phyloP scores from a whole-genome alignment of 92 coral and sea anemone species.

The Porites evermanni region DNA sequence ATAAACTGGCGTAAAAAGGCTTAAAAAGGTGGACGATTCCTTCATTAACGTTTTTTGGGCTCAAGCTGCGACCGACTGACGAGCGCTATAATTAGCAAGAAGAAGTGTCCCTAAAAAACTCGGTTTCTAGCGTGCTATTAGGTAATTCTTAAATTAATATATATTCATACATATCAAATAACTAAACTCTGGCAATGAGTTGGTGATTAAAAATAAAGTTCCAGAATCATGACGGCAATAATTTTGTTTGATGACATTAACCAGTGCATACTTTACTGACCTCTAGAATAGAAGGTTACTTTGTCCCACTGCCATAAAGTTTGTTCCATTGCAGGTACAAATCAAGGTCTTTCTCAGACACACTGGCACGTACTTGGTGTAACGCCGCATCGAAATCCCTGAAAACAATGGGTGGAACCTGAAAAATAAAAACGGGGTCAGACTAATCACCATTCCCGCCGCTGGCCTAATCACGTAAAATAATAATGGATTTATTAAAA shows the following conservation, averaged over 20 bases:
- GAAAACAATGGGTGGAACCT: constrained; percentile 93
- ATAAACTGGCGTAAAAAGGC: not conserved
- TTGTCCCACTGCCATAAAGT: constrained; percentile 89
- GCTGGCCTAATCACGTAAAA: not conserved
- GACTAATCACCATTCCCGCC: no score
- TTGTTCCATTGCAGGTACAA: constrained; percentile 89
- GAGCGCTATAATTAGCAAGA: not conserved
- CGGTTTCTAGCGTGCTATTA: not conserved
- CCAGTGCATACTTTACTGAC: no score
- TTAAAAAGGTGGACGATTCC: not conserved
- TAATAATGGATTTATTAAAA: not conserved
- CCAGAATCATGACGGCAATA: no score
- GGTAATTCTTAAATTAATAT: not conserved
- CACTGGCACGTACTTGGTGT: constrained; percentile 97
- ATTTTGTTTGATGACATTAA: no score
- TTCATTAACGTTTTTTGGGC: no score
- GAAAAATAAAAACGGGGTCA: not conserved
- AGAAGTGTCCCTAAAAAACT: no score
- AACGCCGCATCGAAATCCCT: constrained; percentile 91
- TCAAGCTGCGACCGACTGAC: not conserved
- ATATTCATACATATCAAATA: no score
- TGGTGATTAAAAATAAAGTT: no score
- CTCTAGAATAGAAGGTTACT: constrained; percentile 25
- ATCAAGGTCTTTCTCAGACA: constrained; percentile 86
- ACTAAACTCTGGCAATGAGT: no score